A percentile compares a stretch with the other conserved stretches of the same genome.
Conservation (phyloP, 2,888 invertebrate genomes). For the Pogonocherus hispidulus region DNA sequence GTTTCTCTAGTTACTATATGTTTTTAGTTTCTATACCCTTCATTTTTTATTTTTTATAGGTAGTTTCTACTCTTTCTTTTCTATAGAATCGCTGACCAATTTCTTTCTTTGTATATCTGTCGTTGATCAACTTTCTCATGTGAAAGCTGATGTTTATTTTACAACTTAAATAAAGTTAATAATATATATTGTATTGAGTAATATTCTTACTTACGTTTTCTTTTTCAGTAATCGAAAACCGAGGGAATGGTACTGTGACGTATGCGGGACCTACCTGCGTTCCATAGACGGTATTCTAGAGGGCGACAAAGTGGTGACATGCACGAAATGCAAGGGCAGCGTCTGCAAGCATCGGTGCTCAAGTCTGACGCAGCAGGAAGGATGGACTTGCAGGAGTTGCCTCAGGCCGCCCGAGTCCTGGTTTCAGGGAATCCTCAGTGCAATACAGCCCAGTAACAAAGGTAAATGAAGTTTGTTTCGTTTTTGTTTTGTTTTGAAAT, state of each 20-base stretch:
- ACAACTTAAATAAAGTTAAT: too few relatives aligned
- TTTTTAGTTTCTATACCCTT: too few relatives aligned
- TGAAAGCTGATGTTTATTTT: too few relatives aligned
- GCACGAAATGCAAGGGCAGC: constrained; percentile 60
- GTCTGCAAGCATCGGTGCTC: constrained; percentile 63
- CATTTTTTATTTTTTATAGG: too few relatives aligned
- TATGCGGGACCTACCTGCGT: constrained; percentile 63
- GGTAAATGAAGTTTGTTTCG: constrained; percentile 47
- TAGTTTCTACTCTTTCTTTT: too few relatives aligned
- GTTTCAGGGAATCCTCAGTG: constrained; percentile 61
- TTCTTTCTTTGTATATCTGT: too few relatives aligned
- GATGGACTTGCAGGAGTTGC: constrained; percentile 64
- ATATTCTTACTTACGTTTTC: too few relatives aligned
- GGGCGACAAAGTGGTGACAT: constrained; percentile 60
- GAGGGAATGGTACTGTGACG: constrained; percentile 62
- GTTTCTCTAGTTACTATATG: too few relatives aligned
- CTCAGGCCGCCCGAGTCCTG: constrained; percentile 60
- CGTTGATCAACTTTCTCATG: too few relatives aligned
- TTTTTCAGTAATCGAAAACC: constrained; percentile 40
- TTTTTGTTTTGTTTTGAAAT: too few relatives aligned
- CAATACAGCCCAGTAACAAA: constrained; percentile 56
- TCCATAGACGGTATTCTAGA: constrained; percentile 61
- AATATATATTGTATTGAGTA: too few relatives aligned
- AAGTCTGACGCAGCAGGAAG: constrained; percentile 45
- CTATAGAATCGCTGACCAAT: too few relatives aligned